Evolutionary conservation across 2,113 vertebrate genomes (phyloP), one percentile per base, ranked within the genome.

Genomic region (Xiphorhynchus elegans): DNA sequence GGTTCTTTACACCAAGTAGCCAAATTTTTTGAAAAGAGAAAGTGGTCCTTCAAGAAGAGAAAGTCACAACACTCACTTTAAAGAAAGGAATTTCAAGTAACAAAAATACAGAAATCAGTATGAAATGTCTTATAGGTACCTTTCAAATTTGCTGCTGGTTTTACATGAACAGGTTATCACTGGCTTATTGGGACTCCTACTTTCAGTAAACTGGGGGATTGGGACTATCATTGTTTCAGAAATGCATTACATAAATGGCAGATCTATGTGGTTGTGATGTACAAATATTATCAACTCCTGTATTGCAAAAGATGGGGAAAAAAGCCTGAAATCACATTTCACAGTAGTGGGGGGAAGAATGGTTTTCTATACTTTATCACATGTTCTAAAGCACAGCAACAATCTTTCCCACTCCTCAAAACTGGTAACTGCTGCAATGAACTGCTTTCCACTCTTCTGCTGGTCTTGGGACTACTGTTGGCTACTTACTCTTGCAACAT

Each of bases 401-500:
- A 37, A 42, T 67, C 47, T 8, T 15, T 75, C 42, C 64, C 25
- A 6, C 46, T 52, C 69, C 56, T 87, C 55, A 84, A 50, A 63
- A 87, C 2, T 16, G 15, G 4, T 47, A 63, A 70, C 23, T 58
- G 39, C 37, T 78, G n/a, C 13, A 63, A 7, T 14, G 13, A 84
- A 37, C 12, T 26, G 20, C 39, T 52, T 58, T 64, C 44, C 13
- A 16, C 20, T 87, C 25, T 50, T 60, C 44, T 66, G 52, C 60
- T 86, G 26, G 55, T 84, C 44, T 79, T 46, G 69, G 40, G 50
- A 73, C 37, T 66, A 53, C 50, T 33, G 31, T 56, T 39, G 90
- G 69, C 80, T 97, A 99, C 99, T 99, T 98, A 99, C 99, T 99
- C 98, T 96, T 98, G 98, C 88, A 98, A 96, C 95, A 98, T 94